Percentiles rank a stretch among this genome's conserved stretches.
These are phyloP conservation scores for Ifrita kowaldi DNA, from an alignment of 2,113 vertebrate species.

Conservation along the genomic window DNA sequence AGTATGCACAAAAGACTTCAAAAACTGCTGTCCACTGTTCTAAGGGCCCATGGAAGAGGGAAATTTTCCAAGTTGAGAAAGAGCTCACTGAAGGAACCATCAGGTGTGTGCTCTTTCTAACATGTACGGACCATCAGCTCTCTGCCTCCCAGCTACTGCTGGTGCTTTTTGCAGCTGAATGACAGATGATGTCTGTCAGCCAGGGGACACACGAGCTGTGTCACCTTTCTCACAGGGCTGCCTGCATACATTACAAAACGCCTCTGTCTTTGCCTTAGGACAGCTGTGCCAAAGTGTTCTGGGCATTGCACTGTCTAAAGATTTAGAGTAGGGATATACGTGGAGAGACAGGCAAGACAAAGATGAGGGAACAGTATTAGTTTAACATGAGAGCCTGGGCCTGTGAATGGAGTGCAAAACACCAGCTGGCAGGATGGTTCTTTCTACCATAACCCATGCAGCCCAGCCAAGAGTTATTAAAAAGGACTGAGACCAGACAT, in stretches of 20 bases:
- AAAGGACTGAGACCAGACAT: neutral
- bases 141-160: neutral
- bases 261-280: neutral
- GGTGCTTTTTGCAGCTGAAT: neutral
- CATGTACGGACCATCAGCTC: neutral
- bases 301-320: neutral
- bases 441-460: neutral
- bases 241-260: neutral
- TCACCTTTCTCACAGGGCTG: neutral
- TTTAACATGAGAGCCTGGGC: neutral
- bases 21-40: neutral
- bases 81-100: neutral
- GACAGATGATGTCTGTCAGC: neutral
- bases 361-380: neutral
- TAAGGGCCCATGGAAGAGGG: neutral
- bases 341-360: neutral
- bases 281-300: neutral
- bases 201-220: neutral
- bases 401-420: neutral
- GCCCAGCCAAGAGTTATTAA: neutral
- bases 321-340: neutral
- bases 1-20: neutral
- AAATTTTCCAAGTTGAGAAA: neutral
- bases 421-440: neutral
- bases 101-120: neutral